Percentiles rank a stretch among this genome's conserved stretches.
phyloP scores from a whole-genome alignment of 2,113 vertebrate genomes.

The Epinephelus moara region DNA sequence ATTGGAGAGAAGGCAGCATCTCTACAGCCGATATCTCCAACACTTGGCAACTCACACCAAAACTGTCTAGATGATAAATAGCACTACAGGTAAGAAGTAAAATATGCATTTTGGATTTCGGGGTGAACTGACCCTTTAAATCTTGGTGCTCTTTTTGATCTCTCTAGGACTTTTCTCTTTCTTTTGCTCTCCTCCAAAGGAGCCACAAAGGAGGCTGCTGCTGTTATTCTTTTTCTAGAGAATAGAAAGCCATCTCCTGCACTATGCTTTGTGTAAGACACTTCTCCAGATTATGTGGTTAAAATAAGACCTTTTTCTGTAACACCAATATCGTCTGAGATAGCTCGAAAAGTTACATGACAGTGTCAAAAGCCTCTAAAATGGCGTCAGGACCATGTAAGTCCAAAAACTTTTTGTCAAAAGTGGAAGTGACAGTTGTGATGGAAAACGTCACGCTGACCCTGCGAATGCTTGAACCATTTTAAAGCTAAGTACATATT shows the following conservation, averaged over 20 bases:
- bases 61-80: too few relatives aligned
- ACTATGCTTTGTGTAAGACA: not conserved
- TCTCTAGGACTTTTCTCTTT: constrained; percentile 19
- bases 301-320: not conserved
- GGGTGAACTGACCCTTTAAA: not conserved
- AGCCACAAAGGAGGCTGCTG: constrained; percentile 6
- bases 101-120: too few relatives aligned
- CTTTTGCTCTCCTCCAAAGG: not conserved
- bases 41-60: too few relatives aligned
- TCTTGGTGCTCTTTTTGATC: constrained; percentile 40
- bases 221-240: constrained; percentile 34
- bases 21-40: too few relatives aligned
- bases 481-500: constrained; percentile 37
- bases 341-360: not conserved
- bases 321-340: not conserved
- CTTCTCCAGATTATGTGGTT: not conserved
- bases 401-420: not conserved
- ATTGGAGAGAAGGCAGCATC: too few relatives aligned
- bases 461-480: constrained; percentile 16
- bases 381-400: not conserved
- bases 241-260: constrained; percentile 17
- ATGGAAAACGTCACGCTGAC: constrained; percentile 37
- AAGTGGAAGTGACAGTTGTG: constrained; percentile 6
- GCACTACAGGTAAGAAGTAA: too few relatives aligned
- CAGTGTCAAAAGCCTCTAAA: constrained; percentile 1